Evolutionary conservation across 2,888 invertebrate genomes (phyloP).

Genomic region (Eupithecia abbreviata): DNA sequence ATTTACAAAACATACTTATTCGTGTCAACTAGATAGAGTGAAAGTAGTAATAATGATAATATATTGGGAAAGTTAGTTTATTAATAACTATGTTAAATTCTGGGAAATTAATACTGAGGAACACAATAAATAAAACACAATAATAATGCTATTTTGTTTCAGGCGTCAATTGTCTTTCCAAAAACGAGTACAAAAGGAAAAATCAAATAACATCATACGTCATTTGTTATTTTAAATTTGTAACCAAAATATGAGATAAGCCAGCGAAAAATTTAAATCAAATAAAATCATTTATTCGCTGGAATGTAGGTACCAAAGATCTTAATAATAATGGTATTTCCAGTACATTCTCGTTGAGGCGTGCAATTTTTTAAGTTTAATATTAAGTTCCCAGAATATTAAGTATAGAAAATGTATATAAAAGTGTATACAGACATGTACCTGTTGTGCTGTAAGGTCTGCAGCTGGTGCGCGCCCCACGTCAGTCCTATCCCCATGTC

Average conservation of each 20-base stretch:
- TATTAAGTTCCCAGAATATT: conserved; percentile 34
- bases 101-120: conserved; percentile 14
- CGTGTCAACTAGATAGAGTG: background rate
- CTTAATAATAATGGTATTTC: no score
- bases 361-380: no score
- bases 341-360: no score
- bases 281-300: no score
- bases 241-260: background rate
- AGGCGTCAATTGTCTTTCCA: background rate
- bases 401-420: conserved; percentile 46
- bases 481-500: conserved; percentile 88
- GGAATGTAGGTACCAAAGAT: no score
- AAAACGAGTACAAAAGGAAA: no score
- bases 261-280: background rate
- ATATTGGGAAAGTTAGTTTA: background rate
- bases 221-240: conserved; percentile 1
- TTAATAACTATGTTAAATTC: background rate
- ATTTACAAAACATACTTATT: background rate
- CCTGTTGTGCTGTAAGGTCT: conserved; percentile 88
- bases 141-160: no score
- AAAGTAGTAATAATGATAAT: background rate
- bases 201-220: background rate
- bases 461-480: conserved; percentile 88
- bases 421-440: conserved; percentile 82
- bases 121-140: background rate